phyloP scores from a whole-genome alignment of 2,888 invertebrate genomes.

The Philereme transversata region DNA sequence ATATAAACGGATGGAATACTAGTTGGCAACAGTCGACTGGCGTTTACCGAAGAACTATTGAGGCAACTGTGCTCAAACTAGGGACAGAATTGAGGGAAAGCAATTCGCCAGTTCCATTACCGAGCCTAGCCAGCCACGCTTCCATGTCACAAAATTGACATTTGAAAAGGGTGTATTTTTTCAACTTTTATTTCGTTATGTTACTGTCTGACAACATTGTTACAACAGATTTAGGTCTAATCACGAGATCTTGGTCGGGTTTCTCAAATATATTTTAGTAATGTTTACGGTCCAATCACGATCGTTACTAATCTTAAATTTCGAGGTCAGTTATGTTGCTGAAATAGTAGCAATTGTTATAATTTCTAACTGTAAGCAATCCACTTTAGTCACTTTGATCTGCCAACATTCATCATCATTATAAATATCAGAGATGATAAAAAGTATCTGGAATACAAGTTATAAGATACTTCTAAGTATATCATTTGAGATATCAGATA shows the following conservation, averaged over 20 bases:
- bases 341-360: constrained; percentile 35
- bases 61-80: constrained; percentile 17
- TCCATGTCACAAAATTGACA: constrained; percentile 20
- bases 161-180: constrained; percentile 19
- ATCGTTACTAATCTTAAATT: constrained; percentile 47
- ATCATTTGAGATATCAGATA: too few species aligned
- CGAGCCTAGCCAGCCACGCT: constrained; percentile 7
- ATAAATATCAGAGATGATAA: too few species aligned
- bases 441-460: too few species aligned
- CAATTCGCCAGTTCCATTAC: constrained; percentile 25
- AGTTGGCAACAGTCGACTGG: constrained; percentile 33
- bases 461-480: too few species aligned
- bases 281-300: constrained; percentile 55
- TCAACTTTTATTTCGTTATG: constrained; percentile 11
- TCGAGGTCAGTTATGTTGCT: constrained; percentile 40
- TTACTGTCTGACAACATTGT: constrained; percentile 27
- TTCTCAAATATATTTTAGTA: constrained; percentile 41
- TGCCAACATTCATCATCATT: constrained; percentile 16
- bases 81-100: constrained; percentile 17
- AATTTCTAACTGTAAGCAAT: constrained; percentile 30
- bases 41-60: constrained; percentile 13
- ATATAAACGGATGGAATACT: constrained; percentile 40
- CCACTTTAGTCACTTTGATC: constrained; percentile 9
- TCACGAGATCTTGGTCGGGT: constrained; percentile 37
- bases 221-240: constrained; percentile 20